Evolutionary conservation across 2,888 invertebrate genomes (phyloP), one percentile per base, ranked within the genome.

Genomic region (Trichopria drosophilae): DNA sequence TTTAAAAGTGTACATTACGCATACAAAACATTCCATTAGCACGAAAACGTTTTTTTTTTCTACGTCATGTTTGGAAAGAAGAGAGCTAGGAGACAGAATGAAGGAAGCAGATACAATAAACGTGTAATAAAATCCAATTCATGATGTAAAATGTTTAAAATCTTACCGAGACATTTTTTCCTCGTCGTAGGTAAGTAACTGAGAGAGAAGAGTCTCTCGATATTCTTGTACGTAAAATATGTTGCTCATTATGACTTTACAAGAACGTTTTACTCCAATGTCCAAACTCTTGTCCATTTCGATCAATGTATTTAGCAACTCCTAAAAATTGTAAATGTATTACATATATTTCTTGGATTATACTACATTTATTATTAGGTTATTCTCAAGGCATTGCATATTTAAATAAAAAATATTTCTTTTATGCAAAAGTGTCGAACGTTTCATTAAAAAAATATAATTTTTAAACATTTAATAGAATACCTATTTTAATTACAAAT

Each of bases 211-310:
- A 61, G 93, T 85, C 76, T 98, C 97, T 57, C 97, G 82, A 75
- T 96, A 96, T 76, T 98, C 97, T 63, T 90, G 80, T 35, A 94
- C 88, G 77, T 97, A 97, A 77, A 97, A 93, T 59, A 93, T 84
- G 75, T 91, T 92, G 75, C 90, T 88, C 76, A 94, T 89, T 60
- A 97, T 85, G 64, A 93, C 88, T 77, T 86, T 87, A 29, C 93
- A 86, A 12, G 91, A 88, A 45, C 89, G 87, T 59, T 82, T 80
- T 1, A 94, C 86, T 18, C 82, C 80, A 26, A 78, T 76, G 69
- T 92, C 89, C 2, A 77, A 71, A 52, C 85, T 84, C 69, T 81
- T 84, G 73, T 93, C 92, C 89, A 97, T 92, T 10, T 82, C 84
- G 56, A 84, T 77, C 57, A 96, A 78, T 51, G 93, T 93, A 65